phyloP scores from a whole-genome alignment of 2,888 invertebrate genomes.

The Drosophila macrospina region DNA sequence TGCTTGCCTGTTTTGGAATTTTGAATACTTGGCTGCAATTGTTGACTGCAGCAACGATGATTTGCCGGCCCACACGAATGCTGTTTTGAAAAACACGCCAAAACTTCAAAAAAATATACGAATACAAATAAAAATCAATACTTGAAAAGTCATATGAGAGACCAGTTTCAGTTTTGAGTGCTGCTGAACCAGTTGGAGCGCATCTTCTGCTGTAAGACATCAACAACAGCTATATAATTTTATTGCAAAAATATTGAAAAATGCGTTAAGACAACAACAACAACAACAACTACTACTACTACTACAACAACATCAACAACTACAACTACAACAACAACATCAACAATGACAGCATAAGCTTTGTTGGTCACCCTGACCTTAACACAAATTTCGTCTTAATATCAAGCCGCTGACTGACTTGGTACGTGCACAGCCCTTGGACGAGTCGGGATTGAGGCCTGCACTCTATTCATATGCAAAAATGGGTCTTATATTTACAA shows the following conservation, averaged over 20 bases:
- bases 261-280: conserved; percentile 69
- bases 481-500: conserved; percentile 31
- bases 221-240: conserved; percentile 57
- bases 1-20: conserved; percentile 31
- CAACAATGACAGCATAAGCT: conserved; percentile 43
- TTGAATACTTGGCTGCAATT: conserved; percentile 52
- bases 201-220: conserved; percentile 70
- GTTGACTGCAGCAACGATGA: conserved; percentile 27
- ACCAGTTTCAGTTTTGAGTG: conserved; percentile 62
- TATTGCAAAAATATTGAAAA: conserved; percentile 80
- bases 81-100: conserved; percentile 46
- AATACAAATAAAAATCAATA: conserved; percentile 22
- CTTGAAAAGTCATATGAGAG: conserved; percentile 52
- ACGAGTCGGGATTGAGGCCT: conserved; percentile 48
- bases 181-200: conserved; percentile 74
- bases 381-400: conserved; percentile 72
- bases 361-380: conserved; percentile 80
- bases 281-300: conserved; percentile 39
- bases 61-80: conserved; percentile 59
- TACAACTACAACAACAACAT: conserved; percentile 45
- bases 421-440: conserved; percentile 58
- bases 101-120: conserved; percentile 32
- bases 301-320: conserved; percentile 40
- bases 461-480: conserved; percentile 52
- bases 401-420: conserved; percentile 43